Percentiles rank a stretch among this genome's conserved stretches.
phyloP scores from a whole-genome alignment of 2,797 vertebrate species.

The Lagorchestes hirsutus region DNA sequence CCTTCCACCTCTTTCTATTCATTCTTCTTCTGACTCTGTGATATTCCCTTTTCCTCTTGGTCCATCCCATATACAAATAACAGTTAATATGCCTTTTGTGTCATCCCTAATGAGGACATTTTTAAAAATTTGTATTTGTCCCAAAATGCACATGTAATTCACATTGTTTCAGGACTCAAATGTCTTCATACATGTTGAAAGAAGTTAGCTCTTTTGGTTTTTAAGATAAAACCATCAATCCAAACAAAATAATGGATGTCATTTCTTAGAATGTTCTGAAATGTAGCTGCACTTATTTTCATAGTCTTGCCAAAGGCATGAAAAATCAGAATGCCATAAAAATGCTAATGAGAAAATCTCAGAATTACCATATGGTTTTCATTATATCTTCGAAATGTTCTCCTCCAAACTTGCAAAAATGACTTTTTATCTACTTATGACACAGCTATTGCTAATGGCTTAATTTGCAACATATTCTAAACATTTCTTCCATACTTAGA shows the following conservation, averaged over 20 bases:
- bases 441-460: background rate
- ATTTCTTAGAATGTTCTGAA: slow-evolving; percentile 6
- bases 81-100: background rate
- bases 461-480: background rate
- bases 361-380: slow-evolving; percentile 11
- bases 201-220: slow-evolving; percentile 19
- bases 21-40: background rate
- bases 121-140: background rate
- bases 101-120: background rate
- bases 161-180: background rate
- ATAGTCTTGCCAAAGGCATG: slow-evolving; percentile 16
- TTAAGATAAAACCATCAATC: background rate
- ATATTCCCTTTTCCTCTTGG: background rate
- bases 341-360: slow-evolving; percentile 12
- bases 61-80: background rate
- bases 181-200: background rate
- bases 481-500: background rate
- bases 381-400: background rate
- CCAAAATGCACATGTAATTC: background rate
- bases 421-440: slow-evolving; percentile 12
- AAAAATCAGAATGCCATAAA: background rate
- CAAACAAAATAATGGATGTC: background rate
- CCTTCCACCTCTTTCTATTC: background rate
- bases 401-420: slow-evolving; percentile 1
- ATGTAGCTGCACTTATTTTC: slow-evolving; percentile 27